phyloP scores from a whole-genome alignment of 2,797 vertebrate genomes.

The Trichosurus vulpecula region DNA sequence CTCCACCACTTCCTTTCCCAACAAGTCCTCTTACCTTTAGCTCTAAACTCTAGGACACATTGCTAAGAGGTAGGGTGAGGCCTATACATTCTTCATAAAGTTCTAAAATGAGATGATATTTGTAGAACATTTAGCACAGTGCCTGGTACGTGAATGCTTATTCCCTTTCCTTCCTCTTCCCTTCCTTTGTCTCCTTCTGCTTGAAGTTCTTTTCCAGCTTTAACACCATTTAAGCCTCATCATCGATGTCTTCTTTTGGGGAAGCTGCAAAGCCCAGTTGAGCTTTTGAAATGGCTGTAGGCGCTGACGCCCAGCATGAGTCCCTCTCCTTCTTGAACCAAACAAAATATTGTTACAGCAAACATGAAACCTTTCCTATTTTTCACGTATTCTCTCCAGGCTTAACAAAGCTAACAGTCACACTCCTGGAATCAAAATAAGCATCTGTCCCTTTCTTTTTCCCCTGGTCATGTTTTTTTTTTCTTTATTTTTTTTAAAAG shows the following conservation, averaged over 20 bases:
- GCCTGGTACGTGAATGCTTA: background rate
- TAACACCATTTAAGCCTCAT: background rate
- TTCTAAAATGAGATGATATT: background rate
- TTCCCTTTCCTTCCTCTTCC: background rate
- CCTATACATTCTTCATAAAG: background rate
- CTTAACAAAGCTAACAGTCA: conserved; percentile 57
- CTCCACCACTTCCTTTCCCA: too few species aligned
- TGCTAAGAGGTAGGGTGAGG: background rate
- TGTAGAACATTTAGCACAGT: background rate
- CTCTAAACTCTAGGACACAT: background rate
- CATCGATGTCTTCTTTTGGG: conserved; percentile 22
- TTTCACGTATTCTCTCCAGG: conserved; percentile 49
- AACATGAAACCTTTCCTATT: conserved; percentile 62
- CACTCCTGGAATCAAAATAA: conserved; percentile 63
- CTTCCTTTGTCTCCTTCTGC: background rate
- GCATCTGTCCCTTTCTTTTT: background rate
- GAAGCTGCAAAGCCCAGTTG: conserved; percentile 28
- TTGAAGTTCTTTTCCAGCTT: background rate
- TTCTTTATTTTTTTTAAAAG: background rate
- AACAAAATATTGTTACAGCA: conserved; percentile 72
- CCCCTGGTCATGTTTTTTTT: background rate
- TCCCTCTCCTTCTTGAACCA: conserved; percentile 51
- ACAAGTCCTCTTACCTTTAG: background rate
- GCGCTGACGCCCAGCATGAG: conserved; percentile 30
- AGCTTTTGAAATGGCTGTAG: conserved; percentile 50